Conservation (phyloP, 2,797 vertebrate species). For the Myotis vivesi region DNA sequence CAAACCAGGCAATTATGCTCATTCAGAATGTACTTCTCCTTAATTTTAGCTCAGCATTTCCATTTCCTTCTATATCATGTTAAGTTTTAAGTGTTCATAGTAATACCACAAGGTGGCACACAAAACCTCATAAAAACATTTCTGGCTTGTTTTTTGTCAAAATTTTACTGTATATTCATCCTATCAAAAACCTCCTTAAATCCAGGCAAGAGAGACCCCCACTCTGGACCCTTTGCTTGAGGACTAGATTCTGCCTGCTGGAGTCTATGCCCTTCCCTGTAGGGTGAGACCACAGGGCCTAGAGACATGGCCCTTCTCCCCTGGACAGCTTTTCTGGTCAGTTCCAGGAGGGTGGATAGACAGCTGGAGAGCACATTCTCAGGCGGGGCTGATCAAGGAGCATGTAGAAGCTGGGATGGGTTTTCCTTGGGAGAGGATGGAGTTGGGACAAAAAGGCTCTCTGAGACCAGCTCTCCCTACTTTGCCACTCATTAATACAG, state of each 20-base stretch:
- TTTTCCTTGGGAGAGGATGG: not conserved
- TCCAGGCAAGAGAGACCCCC: not conserved
- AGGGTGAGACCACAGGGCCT: not conserved
- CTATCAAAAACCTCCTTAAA: not conserved
- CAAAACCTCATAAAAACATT: constrained; percentile 38
- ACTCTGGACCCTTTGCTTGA: not conserved
- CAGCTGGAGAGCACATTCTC: not conserved
- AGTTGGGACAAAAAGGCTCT: not conserved
- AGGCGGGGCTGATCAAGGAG: not conserved
- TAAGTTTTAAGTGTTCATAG: constrained; percentile 19
- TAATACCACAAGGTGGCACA: constrained; percentile 57
- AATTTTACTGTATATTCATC: not conserved
- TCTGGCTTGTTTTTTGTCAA: not conserved
- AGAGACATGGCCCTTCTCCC: not conserved
- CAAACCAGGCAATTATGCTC: not conserved
- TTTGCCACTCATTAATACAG: not conserved
- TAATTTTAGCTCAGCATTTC: not conserved
- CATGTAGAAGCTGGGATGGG: not conserved
- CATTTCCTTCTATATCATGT: not conserved
- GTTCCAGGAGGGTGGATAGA: not conserved
- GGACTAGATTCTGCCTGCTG: not conserved
- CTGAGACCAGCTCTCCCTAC: not conserved
- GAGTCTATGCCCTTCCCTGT: not conserved
- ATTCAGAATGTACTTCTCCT: not conserved
- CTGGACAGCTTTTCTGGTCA: not conserved